Conservation (phyloP, 2,797 vertebrate species). For the Nyctalus aviator region DNA sequence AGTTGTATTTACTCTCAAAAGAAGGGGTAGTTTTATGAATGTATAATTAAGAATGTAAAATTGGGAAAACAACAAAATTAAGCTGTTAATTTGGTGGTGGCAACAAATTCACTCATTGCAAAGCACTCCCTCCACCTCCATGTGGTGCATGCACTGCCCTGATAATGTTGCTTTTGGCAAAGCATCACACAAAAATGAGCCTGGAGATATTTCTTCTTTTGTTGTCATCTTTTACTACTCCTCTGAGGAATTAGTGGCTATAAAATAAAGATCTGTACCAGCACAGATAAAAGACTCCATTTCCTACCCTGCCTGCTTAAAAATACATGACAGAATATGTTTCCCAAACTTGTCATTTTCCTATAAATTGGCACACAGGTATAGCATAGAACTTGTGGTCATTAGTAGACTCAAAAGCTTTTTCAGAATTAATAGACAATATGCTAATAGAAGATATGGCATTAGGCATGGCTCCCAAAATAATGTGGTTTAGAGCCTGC, state of each 20-base stretch:
- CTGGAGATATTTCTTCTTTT: constrained; percentile 91
- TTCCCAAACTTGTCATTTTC: constrained; percentile 67
- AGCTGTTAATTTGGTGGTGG: constrained; percentile 93
- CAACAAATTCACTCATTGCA: constrained; percentile 90
- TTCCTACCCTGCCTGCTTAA: constrained; percentile 81
- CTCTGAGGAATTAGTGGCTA: constrained; percentile 92
- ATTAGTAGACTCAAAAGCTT: background rate
- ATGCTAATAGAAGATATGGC: constrained; percentile 16
- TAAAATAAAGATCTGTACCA: constrained; percentile 95
- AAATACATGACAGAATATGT: constrained; percentile 74
- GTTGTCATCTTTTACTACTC: constrained; percentile 93
- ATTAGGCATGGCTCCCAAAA: background rate
- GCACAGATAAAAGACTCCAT: constrained; percentile 92
- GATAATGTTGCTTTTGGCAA: constrained; percentile 98
- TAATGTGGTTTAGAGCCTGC: background rate
- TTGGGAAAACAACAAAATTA: constrained; percentile 92
- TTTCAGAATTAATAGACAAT: background rate
- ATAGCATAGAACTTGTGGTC: constrained; percentile 55
- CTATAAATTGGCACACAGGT: constrained; percentile 72
- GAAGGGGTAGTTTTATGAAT: constrained; percentile 88
- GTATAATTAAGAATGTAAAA: constrained; percentile 88
- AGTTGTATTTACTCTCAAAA: constrained; percentile 86
- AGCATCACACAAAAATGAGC: constrained; percentile 91
- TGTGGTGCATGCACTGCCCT: constrained; percentile 92
- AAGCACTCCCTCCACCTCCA: constrained; percentile 79